Base-by-base conservation (phyloP, 2,888 invertebrate genomes). In the Clitarchus hookeri region DNA sequence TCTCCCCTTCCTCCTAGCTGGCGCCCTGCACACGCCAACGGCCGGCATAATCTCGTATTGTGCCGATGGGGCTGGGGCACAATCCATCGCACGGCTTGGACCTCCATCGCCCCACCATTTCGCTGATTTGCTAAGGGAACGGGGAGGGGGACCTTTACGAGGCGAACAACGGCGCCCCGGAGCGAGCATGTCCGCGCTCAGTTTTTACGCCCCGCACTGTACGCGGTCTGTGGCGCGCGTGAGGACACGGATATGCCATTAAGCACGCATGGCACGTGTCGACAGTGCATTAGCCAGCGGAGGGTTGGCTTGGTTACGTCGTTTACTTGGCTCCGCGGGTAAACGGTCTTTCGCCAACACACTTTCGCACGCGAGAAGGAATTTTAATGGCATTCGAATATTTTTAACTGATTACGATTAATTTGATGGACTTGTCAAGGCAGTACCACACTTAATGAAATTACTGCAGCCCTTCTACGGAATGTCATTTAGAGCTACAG, bases 41-140 rank as follows among this genome's bases (percentile, higher is more conserved):
- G 65, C 8, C 65, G 65, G n/a, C 65, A 65, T 65, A 65, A 65
- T 65, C 65, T 65, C 65, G 65, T 65, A 65, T 65, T 65, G 65
- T 65, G 65, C 65, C 65, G 65, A 65, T n/a, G 65, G 65, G 65
- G 23, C 65, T 23, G 8, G 13, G 65, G 65, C 65, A 65, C 65
- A 65, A 65, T 65, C 65, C 65, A n/a, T n/a, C 65, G 65, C 65
- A n/a, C 19, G 11, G 65, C 65, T n/a, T n/a, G 65, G 65, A 23
- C 65, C 65, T 65, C 65, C n/a, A 65, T 65, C 16, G 65, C 65
- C 65, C 65, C n/a, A 19, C 65, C 65, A 65, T 65, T 65, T n/a
- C 65, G 65, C 65, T 65, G 65, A 65, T 65, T 65, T 6, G 23
- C 65, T 6, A n/a, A 19, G 19, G n/a, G 65, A 23, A n/a, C 16